phyloP scores from a whole-genome alignment of 1,140 invertebrate genomes.

The Eurosta solidaginis region DNA sequence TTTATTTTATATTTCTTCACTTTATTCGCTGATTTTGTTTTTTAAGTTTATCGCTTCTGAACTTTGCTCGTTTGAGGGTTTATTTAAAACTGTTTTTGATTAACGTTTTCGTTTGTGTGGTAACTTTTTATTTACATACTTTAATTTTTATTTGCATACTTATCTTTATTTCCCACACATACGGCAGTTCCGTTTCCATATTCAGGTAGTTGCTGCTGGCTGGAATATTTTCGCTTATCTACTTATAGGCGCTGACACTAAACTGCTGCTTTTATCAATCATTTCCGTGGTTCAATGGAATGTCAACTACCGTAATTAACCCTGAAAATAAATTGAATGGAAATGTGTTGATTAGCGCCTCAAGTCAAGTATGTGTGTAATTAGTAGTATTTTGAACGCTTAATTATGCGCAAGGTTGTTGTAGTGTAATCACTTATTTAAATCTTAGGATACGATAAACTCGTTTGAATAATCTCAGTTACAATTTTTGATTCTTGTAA shows the following conservation, averaged over 20 bases:
- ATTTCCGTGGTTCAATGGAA: background rate
- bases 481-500: too few relatives aligned
- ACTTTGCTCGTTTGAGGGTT: background rate
- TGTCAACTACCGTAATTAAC: background rate
- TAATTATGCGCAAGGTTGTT: background rate
- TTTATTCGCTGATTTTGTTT: background rate
- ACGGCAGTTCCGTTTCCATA: background rate
- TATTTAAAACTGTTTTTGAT: background rate
- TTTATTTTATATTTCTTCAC: background rate
- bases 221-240: background rate
- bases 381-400: background rate
- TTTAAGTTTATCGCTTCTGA: too few relatives aligned
- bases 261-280: background rate
- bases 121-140: background rate
- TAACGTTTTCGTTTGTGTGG: background rate
- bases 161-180: too few relatives aligned
- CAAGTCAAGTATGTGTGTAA: too few relatives aligned
- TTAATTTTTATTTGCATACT: background rate
- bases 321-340: background rate
- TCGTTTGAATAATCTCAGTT: too few relatives aligned
- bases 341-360: too few relatives aligned
- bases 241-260: background rate
- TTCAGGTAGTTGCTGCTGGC: too few relatives aligned
- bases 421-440: background rate
- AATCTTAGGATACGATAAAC: background rate